Base-by-base conservation (phyloP, 2,888 invertebrate genomes). In the Folsomia candida region DNA sequence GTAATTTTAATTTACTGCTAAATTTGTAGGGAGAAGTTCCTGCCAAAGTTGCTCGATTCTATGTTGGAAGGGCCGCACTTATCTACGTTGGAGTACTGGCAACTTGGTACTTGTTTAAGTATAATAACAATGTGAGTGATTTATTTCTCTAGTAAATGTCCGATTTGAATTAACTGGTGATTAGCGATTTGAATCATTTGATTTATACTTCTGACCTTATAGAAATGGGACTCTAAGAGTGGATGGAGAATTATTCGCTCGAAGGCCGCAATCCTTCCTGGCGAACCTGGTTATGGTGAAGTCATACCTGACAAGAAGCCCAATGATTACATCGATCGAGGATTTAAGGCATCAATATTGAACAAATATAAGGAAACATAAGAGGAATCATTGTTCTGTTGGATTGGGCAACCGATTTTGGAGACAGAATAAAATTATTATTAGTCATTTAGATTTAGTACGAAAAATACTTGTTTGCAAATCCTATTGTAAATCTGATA, bases 151-250 rank as follows among this genome's bases (percentile, higher is more conserved):
- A n/a, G n/a, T n/a, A n/a, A n/a, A n/a, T n/a, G n/a, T n/a, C n/a
- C n/a, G 62, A 54, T 51, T 26, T 61, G 54, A 26, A 59, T 11
- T 57, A 60, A 14, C 18, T 24, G 28, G 18, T 54, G 60, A 25
- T 18, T 22, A 20, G 14, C 3, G n/a, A n/a, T n/a, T n/a, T n/a
- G n/a, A n/a, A n/a, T n/a, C n/a, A n/a, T n/a, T n/a, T n/a, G n/a
- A 58, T 20, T 58, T 20, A 20, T 14, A 14, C 20, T 9, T 58
- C n/a, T 58, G 6, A 20, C 9, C 9, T 51, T 66, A 37, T 77
- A 91, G 91, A 89, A 90, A 82, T 94, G 93, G 94, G 89, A 89
- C 0, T 87, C 87, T 74, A 88, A 88, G 81, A 87, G 89, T 69
- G 92, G 92, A 60, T 91, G 90, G 89, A 87, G 88, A 83, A 85